Percentiles rank a stretch among this genome's conserved stretches.
phyloP scores from a whole-genome alignment of 2,797 vertebrate genomes.

The Dicrostonyx torquatus region DNA sequence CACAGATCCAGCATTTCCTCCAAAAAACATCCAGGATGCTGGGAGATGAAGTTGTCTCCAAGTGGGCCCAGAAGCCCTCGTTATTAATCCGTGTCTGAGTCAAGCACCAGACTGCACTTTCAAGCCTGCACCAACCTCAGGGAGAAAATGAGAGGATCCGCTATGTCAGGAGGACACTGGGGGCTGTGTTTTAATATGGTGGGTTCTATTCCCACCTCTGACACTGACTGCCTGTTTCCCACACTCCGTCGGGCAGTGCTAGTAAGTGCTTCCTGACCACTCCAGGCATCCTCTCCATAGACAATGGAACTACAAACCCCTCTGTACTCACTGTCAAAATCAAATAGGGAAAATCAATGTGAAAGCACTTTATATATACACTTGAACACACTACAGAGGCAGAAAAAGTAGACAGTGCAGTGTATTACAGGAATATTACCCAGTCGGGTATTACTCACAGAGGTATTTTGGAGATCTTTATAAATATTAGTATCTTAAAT shows the following conservation, averaged over 20 bases:
- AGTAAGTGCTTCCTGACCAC: not conserved
- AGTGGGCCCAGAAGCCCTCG: not conserved
- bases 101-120: not conserved
- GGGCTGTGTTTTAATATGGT: not conserved
- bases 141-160: not conserved
- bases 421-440: not conserved
- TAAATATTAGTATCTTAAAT: constrained; percentile 16
- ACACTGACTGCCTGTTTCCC: accelerated
- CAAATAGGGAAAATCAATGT: constrained; percentile 56
- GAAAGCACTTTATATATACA: constrained; percentile 31
- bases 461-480: not conserved
- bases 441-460: not conserved
- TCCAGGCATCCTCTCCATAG: not conserved
- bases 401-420: not conserved
- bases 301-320: not conserved
- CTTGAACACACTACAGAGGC: constrained; percentile 21
- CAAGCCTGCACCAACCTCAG: not conserved
- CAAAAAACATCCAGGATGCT: too few relatives aligned
- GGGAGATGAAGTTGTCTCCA: not conserved
- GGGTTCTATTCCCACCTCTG: not conserved
- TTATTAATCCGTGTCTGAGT: not conserved
- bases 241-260: accelerated
- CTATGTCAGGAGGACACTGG: not conserved
- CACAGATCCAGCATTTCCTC: not conserved
- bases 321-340: constrained; percentile 6